Conservation (phyloP, 2,888 invertebrate species). For the Sinhomidia bicolor region DNA sequence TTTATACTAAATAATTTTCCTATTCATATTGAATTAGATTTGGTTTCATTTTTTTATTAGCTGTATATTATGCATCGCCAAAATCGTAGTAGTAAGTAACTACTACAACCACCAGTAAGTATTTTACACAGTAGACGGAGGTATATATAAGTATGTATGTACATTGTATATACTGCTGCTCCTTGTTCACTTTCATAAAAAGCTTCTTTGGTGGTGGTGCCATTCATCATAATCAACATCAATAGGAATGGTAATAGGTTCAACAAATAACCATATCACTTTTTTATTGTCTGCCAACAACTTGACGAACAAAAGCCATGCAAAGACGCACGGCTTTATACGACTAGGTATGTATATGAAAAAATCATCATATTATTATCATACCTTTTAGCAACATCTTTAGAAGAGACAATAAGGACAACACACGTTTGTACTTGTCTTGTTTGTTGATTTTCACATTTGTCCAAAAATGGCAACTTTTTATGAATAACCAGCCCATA, state of each 20-base stretch:
- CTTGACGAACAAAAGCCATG: constrained; percentile 24
- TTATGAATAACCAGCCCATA: constrained; percentile 45
- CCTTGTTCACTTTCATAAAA: constrained; percentile 29
- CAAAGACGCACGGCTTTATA: not conserved
- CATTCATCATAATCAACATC: constrained; percentile 47
- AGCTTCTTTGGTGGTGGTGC: constrained; percentile 21
- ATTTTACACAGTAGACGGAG: no score
- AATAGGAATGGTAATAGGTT: constrained; percentile 27
- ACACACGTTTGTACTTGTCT: constrained; percentile 45
- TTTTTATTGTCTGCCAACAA: constrained; percentile 52
- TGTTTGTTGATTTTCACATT: constrained; percentile 63
- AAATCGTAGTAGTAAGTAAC: no score
- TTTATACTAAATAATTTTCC: not conserved
- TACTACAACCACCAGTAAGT: no score
- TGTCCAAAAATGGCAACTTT: constrained; percentile 64
- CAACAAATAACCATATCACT: constrained; percentile 44
- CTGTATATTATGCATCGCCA: not conserved
- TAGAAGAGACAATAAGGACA: constrained; percentile 4
- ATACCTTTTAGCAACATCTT: not conserved
- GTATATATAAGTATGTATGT: no score
- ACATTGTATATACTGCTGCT: not conserved
- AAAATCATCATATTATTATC: not conserved
- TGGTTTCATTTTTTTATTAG: constrained; percentile 10
- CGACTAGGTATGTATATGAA: no score
- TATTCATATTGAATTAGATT: constrained; percentile 43